These are phyloP conservation scores for Macroglossus sobrinus DNA, from an alignment of 2,113 vertebrate genomes.

Conservation along the genomic window DNA sequence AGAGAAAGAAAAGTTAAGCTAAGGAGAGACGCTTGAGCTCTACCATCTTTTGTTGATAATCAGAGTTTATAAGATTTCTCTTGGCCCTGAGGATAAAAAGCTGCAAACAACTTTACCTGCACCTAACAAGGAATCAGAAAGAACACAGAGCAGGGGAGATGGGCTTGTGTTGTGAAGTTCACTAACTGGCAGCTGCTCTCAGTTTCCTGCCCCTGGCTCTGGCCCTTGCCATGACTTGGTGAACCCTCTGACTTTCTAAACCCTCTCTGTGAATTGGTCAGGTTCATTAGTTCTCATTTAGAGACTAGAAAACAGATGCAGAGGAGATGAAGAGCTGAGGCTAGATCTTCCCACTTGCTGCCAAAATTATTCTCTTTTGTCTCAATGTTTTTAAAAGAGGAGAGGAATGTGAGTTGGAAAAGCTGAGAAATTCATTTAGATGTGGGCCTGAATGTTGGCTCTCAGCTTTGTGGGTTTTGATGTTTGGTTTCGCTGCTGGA, in stretches of 20 bases:
- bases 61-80: background rate
- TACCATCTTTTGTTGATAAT: background rate
- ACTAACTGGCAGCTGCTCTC: fast-evolving
- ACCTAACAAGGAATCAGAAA: background rate
- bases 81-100: background rate
- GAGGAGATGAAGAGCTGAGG: background rate
- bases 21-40: background rate
- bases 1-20: background rate
- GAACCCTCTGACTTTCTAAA: background rate
- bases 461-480: background rate
- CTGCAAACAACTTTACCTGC: background rate
- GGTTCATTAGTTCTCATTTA: background rate
- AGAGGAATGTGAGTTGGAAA: background rate
- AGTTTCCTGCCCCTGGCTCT: background rate
- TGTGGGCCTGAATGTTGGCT: background rate
- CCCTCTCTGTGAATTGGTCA: background rate
- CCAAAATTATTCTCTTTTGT: background rate
- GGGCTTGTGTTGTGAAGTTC: background rate
- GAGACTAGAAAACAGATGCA: background rate
- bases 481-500: background rate
- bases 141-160: background rate
- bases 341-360: background rate
- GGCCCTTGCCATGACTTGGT: background rate
- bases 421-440: background rate
- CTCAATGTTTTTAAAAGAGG: background rate